Evolutionary conservation across 2,888 invertebrate species (phyloP), one percentile per base, ranked within the genome.

Genomic region (Nebria brevicollis): DNA sequence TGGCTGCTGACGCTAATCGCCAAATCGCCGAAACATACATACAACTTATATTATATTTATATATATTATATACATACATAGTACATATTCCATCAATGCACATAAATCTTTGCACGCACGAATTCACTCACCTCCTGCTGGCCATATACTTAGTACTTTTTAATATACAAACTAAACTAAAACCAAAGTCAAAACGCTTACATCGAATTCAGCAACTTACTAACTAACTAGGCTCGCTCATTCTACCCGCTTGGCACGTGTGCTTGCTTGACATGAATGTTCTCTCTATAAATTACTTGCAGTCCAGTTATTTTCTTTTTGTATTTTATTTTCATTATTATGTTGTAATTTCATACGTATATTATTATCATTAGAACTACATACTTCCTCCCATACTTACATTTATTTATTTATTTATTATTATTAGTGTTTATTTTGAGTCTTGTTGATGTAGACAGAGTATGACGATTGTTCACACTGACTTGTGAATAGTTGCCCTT

Each of bases 401-500:
- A 70, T 20, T 26, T 20, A 54, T 54, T 54, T 54, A 3, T 11
- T 54, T 54, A 54, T 43, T 43, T 43, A 43, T 43, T 20, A 20
- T 34, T 54, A 54, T 54, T 77, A 73, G 78, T 78, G 73, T 78
- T 78, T 78, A 73, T 78, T 77, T 77, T 77, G 42, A 70, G 66
- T 77, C 66, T 77, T 77, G 78, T 78, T 78, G 65, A 78, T 78
- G 78, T 78, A 78, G 78, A 78, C 34, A 34, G 34, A 72, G 54
- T 78, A 78, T 78, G 78, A 78, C 78, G 78, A 78, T 78, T 78
- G 73, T 78, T 78, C 78, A 78, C 78, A 72, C 72, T 77, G 77
- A 77, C 78, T 78, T 78, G 78, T 78, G 78, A 78, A 78, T 78
- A 78, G 78, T 78, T 78, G 66, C 78, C 78, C 78, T 77, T 72